Percentiles rank a stretch among this genome's conserved stretches.
Conservation (phyloP, 2,113 vertebrate species). For the Bolborhynchus lineola region DNA sequence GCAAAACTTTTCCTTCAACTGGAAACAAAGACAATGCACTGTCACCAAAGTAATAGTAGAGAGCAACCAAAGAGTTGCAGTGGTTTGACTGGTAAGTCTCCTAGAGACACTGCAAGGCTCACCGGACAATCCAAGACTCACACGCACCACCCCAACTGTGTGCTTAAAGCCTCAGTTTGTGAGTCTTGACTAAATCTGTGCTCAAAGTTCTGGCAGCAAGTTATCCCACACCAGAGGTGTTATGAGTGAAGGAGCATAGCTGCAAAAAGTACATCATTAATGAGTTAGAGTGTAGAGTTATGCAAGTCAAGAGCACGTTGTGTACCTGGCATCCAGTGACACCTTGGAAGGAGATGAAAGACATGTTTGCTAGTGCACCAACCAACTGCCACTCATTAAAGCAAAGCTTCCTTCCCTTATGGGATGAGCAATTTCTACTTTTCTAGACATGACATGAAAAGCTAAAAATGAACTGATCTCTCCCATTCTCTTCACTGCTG, state of each 20-base stretch:
- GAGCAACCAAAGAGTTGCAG: neutral
- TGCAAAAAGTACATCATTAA: conserved; percentile 3
- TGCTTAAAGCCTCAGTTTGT: neutral
- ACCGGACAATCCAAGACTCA: neutral
- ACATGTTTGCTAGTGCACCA: neutral
- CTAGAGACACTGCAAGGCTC: neutral
- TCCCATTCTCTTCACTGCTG: neutral
- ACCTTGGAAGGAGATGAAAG: conserved; percentile 8
- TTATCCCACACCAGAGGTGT: neutral
- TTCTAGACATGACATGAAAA: neutral
- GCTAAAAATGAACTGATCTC: neutral
- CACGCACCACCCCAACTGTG: neutral
- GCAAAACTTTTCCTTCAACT: neutral
- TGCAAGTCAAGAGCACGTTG: neutral
- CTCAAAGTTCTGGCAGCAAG: neutral
- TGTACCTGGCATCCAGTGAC: neutral
- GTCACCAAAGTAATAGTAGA: neutral
- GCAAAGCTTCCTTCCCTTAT: neutral
- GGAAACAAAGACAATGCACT: neutral
- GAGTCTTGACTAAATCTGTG: neutral
- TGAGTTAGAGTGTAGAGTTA: neutral
- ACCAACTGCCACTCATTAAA: neutral
- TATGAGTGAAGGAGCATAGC: neutral
- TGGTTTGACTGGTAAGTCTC: neutral
- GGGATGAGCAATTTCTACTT: neutral